Percentiles rank a stretch among this genome's conserved stretches.
Evolutionary conservation across 2,113 vertebrate genomes (phyloP).

Genomic region (Amphilophus citrinellus): DNA sequence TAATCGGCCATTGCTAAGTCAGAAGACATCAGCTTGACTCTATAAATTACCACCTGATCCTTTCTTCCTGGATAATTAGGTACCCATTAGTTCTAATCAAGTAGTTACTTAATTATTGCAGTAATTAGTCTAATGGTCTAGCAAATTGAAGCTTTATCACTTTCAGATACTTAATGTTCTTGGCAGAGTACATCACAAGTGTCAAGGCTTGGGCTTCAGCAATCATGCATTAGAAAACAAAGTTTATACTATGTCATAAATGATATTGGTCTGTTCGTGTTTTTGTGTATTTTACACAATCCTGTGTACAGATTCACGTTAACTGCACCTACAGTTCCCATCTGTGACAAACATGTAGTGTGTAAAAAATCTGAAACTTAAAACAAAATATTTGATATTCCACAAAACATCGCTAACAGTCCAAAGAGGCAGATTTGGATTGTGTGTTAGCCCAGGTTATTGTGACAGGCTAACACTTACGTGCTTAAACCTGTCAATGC

Average conservation of each 20-base stretch:
- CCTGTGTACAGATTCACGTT: not conserved
- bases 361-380: not conserved
- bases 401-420: not conserved
- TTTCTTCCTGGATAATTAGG: conserved; percentile 99
- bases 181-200: conserved; percentile 98
- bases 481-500: conserved; percentile 13
- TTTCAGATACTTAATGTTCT: conserved; percentile 99
- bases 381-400: not conserved
- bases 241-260: conserved; percentile 68
- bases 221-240: conserved; percentile 82
- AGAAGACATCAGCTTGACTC: conserved; percentile 99
- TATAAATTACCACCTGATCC: conserved; percentile 99
- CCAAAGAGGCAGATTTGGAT: not conserved
- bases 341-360: not conserved
- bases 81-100: conserved; percentile 99
- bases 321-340: not conserved
- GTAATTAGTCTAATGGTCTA: conserved; percentile 99
- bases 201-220: conserved; percentile 91
- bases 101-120: conserved; percentile 99
- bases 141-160: conserved; percentile 99
- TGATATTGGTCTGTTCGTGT: conserved; percentile 23
- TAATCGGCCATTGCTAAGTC: conserved; percentile 84
- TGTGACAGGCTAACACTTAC: not conserved
- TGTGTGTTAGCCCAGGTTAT: conserved; percentile 11
- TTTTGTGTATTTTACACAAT: not conserved